Conservation (phyloP, 2,888 invertebrate species). For the Phasia obesa region DNA sequence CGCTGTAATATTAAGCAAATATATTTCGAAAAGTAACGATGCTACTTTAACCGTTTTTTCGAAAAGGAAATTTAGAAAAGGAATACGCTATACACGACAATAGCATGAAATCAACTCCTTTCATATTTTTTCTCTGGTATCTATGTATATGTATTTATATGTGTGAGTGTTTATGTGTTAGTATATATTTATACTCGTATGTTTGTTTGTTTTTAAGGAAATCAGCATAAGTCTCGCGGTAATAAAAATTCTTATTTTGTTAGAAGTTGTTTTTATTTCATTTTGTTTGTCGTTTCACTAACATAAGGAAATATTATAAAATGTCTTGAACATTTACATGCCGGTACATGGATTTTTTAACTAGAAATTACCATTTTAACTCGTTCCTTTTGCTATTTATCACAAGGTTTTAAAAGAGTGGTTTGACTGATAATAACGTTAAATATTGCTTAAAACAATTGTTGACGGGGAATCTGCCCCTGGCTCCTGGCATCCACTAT, state of each 20-base stretch:
- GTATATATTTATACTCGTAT: constrained; percentile 12
- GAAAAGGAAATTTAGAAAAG: neutral
- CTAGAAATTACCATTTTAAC: constrained; percentile 21
- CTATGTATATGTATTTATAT: constrained; percentile 17
- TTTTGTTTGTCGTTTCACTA: constrained; percentile 16
- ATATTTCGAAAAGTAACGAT: constrained; percentile 57
- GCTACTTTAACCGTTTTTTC: constrained; percentile 52
- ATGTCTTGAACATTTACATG: constrained; percentile 39
- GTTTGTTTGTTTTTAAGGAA: constrained; percentile 73
- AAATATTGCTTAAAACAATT: too few species aligned
- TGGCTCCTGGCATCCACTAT: too few species aligned
- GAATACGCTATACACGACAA: constrained; percentile 28
- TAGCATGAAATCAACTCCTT: constrained; percentile 46
- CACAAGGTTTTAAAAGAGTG: constrained; percentile 20
- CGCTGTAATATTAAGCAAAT: constrained; percentile 55
- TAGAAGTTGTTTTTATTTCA: constrained; percentile 20
- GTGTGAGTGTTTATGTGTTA: constrained; percentile 25
- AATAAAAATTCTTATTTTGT: constrained; percentile 76
- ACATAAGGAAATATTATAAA: constrained; percentile 26
- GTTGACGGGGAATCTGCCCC: too few species aligned
- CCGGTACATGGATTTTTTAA: constrained; percentile 21
- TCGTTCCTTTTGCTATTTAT: neutral
- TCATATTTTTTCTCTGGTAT: constrained; percentile 36
- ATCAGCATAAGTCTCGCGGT: constrained; percentile 80
- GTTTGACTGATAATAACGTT: neutral